Percentiles rank a stretch among this genome's conserved stretches.
These are phyloP conservation scores for Agrochola macilenta DNA, from an alignment of 2,888 invertebrate species.

Conservation along the genomic window DNA sequence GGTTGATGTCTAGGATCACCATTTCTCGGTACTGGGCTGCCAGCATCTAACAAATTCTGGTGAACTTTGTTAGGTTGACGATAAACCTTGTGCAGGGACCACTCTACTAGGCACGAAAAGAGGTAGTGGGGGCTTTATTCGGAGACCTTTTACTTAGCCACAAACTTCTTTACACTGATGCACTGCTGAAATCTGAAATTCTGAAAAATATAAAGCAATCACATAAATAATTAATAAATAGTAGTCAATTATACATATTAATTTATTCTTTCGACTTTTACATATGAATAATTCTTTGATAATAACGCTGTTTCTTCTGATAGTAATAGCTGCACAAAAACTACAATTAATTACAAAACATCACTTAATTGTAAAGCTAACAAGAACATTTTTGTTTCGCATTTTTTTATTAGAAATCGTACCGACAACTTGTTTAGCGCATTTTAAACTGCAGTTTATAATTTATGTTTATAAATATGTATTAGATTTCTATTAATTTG, in stretches of 20 bases:
- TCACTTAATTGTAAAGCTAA: constrained; percentile 26
- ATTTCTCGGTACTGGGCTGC: neutral
- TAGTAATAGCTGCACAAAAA: constrained; percentile 4
- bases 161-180: neutral
- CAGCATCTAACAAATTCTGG: neutral
- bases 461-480: constrained; percentile 37
- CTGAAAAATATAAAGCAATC: neutral
- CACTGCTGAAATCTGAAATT: neutral
- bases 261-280: neutral
- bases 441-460: constrained; percentile 29
- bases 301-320: constrained; percentile 13
- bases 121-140: neutral
- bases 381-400: constrained; percentile 29
- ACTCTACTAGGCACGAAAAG: neutral
- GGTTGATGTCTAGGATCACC: neutral
- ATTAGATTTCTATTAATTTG: constrained; percentile 40
- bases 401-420: constrained; percentile 45
- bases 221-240: constrained; percentile 25
- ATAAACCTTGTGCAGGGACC: neutral
- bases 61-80: too few relatives aligned
- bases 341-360: constrained; percentile 33
- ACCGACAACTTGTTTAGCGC: constrained; percentile 30
- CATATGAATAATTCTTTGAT: neutral
- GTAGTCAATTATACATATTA: neutral
- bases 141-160: neutral